Percentiles rank a stretch among this genome's conserved stretches.
phyloP scores from a whole-genome alignment of 2,113 vertebrate genomes.

The Taxidea taxus region DNA sequence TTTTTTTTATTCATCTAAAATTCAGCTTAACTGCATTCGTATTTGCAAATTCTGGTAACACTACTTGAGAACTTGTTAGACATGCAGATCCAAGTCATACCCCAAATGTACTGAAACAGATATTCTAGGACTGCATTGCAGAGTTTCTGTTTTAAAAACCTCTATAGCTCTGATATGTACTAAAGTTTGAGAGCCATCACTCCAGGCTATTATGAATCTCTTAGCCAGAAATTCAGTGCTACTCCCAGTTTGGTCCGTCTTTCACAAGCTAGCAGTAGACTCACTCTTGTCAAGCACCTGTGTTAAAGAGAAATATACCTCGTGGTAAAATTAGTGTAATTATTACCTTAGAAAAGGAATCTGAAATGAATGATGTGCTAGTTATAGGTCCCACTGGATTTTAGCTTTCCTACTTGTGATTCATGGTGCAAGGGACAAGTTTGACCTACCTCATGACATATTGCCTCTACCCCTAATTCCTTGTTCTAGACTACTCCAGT shows the following conservation, averaged over 20 bases:
- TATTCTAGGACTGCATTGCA: not conserved
- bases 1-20: not conserved
- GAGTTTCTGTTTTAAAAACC: not conserved
- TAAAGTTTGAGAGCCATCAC: not conserved
- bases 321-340: not conserved
- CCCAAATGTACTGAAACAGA: not conserved
- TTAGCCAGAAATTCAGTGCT: not conserved
- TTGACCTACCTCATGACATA: not conserved
- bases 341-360: not conserved
- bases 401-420: not conserved
- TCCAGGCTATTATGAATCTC: not conserved
- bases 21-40: not conserved
- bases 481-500: not conserved
- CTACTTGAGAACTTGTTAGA: not conserved
- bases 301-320: not conserved
- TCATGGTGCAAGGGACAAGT: not conserved
- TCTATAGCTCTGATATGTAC: not conserved
- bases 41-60: not conserved
- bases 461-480: not conserved
- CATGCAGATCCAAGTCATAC: not conserved
- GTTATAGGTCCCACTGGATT: not conserved
- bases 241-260: not conserved
- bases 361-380: not conserved
- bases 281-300: not conserved
- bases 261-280: not conserved